Percentiles rank a stretch among this genome's conserved stretches.
phyloP scores from a whole-genome alignment of 2,113 vertebrate genomes.

The Eurystomus gularis region DNA sequence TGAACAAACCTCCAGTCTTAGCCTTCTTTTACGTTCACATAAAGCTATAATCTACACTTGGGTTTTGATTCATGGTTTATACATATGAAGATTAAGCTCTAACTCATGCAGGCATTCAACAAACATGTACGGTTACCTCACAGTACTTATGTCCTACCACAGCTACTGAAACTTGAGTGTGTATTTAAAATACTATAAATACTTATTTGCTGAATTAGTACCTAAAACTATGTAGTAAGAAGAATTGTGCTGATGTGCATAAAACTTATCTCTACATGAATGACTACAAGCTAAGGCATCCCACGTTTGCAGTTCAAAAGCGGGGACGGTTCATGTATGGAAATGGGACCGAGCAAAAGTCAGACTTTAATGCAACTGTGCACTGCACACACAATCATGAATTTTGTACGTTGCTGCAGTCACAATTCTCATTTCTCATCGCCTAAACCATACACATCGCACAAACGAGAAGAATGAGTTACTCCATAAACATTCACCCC shows the following conservation, averaged over 20 bases:
- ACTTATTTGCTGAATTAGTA: background rate
- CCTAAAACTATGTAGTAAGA: background rate
- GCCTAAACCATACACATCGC: accelerated
- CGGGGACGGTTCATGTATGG: accelerated
- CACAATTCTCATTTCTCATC: accelerated
- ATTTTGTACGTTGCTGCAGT: accelerated
- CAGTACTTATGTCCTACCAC: background rate
- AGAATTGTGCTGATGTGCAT: background rate
- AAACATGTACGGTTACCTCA: background rate
- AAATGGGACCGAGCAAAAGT: accelerated
- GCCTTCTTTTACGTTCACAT: background rate
- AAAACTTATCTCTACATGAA: background rate
- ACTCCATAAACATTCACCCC: accelerated
- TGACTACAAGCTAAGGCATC: background rate
- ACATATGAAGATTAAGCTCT: background rate
- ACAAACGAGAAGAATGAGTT: background rate
- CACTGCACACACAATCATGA: accelerated
- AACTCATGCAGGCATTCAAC: background rate
- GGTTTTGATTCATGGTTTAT: background rate
- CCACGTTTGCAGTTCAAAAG: background rate
- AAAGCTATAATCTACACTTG: background rate
- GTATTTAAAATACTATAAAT: background rate
- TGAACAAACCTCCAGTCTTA: background rate
- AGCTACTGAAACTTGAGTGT: background rate
- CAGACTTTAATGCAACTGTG: accelerated